Evolutionary conservation across 2,797 vertebrate genomes (phyloP).

Genomic region (Huso huso): DNA sequence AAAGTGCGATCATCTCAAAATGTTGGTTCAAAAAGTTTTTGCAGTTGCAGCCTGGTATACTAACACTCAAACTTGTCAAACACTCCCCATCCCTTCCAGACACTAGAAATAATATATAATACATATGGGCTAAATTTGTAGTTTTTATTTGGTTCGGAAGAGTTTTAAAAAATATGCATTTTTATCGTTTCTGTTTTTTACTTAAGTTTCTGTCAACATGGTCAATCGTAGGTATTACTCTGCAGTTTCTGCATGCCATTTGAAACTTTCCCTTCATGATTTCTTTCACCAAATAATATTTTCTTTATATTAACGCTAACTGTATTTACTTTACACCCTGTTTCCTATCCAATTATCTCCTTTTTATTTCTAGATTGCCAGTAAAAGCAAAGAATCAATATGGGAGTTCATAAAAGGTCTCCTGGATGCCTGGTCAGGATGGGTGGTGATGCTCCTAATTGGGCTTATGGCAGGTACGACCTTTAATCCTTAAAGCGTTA

Average conservation of each 20-base stretch:
- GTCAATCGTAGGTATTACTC: neutral
- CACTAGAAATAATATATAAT: too few relatives aligned
- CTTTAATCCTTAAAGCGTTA: neutral
- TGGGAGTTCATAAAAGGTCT: slow-evolving; percentile 94
- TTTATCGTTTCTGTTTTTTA: too few relatives aligned
- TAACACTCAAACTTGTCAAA: too few relatives aligned
- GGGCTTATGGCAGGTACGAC: slow-evolving; percentile 79
- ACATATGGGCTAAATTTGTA: too few relatives aligned
- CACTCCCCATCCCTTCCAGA: too few relatives aligned
- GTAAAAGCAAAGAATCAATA: slow-evolving; percentile 85
- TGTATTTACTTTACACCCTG: neutral
- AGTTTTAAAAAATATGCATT: too few relatives aligned
- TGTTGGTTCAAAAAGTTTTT: too few relatives aligned
- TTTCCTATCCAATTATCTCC: neutral
- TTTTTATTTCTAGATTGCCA: slow-evolving; percentile 73
- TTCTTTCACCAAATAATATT: neutral
- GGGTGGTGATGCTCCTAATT: slow-evolving; percentile 95
- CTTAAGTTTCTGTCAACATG: neutral
- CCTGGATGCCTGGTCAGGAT: slow-evolving; percentile 95
- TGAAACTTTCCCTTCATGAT: neutral
- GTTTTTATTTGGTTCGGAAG: too few relatives aligned
- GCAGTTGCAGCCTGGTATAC: too few relatives aligned
- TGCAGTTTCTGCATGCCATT: neutral
- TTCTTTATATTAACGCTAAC: neutral
- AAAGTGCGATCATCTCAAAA: too few relatives aligned